A percentile compares a stretch with the other conserved stretches of the same genome.
These are phyloP conservation scores for Florisuga fusca DNA, from an alignment of 2,797 vertebrate genomes.

Conservation along the genomic window DNA sequence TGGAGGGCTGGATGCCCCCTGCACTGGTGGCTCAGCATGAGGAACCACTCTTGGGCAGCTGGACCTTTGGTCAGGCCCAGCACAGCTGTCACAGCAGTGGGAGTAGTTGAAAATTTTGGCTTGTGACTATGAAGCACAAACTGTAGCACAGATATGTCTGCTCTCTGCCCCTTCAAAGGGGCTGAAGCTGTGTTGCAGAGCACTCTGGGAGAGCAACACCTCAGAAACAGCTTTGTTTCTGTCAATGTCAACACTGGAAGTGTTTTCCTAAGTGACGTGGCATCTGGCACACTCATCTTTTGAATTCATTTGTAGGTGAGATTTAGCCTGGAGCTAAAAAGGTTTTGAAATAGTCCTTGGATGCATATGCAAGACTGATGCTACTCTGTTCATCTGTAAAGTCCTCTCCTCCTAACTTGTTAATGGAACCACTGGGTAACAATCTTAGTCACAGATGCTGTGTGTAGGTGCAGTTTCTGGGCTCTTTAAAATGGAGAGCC, in stretches of 20 bases:
- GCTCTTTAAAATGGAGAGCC: neutral
- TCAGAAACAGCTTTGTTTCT: neutral
- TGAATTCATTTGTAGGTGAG: neutral
- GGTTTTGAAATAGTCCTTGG: neutral
- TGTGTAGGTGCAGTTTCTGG: neutral
- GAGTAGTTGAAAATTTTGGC: neutral
- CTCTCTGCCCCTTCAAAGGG: neutral
- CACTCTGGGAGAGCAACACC: neutral
- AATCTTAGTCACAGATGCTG: neutral
- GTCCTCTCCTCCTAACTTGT: neutral
- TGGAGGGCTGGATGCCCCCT: neutral
- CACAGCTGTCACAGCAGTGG: neutral
- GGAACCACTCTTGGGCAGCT: neutral
- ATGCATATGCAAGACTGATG: neutral
- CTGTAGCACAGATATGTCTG: neutral
- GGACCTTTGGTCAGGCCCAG: neutral
- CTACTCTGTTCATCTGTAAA: neutral
- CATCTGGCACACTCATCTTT: neutral
- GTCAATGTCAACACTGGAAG: neutral
- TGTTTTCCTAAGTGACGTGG: neutral
- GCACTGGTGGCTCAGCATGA: neutral
- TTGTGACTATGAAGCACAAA: neutral
- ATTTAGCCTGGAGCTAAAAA: conserved; percentile 21
- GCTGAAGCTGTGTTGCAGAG: neutral
- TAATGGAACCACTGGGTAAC: neutral